Percentiles rank a stretch among this genome's conserved stretches.
phyloP scores from a whole-genome alignment of 2,797 vertebrate species.

The Trachops cirrhosus region DNA sequence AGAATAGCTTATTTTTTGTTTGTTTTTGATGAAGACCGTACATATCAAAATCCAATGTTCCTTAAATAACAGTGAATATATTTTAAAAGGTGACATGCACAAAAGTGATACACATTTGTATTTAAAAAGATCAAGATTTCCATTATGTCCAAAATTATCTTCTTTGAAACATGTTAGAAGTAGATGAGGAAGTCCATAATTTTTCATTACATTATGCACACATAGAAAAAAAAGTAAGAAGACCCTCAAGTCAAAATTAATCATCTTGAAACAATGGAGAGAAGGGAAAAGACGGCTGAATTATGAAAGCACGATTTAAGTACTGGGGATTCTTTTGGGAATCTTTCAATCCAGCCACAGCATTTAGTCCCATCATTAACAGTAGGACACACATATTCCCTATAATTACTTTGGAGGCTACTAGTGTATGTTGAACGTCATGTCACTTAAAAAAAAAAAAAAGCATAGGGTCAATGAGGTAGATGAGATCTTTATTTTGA shows the following conservation, averaged over 20 bases:
- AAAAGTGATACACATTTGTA: not conserved
- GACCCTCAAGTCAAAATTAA: not conserved
- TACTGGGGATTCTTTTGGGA: not conserved
- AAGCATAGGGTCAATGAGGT: not conserved
- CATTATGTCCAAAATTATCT: not conserved
- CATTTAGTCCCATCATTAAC: not conserved
- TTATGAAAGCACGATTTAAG: not conserved
- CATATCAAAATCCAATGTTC: not conserved
- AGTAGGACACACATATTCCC: not conserved
- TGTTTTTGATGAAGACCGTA: not conserved
- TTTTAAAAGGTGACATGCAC: not conserved
- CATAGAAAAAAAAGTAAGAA: not conserved
- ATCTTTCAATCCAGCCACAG: not conserved
- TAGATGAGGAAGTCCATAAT: not conserved
- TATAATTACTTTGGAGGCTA: not conserved
- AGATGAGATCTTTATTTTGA: not conserved
- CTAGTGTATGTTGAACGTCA: not conserved
- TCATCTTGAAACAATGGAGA: not conserved
- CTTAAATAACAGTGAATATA: not conserved
- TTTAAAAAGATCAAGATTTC: not conserved
- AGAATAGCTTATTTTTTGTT: not conserved
- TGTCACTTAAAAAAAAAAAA: not conserved
- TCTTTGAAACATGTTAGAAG: not conserved
- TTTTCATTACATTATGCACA: not conserved
- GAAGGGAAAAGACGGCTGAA: not conserved